Evolutionary conservation across 2,888 invertebrate species (phyloP).

Genomic region (Dasysyrphus tricinctus): DNA sequence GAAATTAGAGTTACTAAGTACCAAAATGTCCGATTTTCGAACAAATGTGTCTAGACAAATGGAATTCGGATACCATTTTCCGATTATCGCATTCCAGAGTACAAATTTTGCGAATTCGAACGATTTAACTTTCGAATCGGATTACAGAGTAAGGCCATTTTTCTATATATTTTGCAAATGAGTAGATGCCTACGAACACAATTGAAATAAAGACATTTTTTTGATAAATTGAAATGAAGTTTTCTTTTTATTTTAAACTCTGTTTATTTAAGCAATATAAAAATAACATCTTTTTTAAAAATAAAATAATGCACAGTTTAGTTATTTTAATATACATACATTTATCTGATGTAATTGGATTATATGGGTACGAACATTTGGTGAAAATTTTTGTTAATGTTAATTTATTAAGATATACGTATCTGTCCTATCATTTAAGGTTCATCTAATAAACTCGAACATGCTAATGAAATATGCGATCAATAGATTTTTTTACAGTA

Average conservation of each 20-base stretch:
- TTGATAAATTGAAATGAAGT: not conserved
- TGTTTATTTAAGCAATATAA: conserved; percentile 60
- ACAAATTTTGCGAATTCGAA: no score
- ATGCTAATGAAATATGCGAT: conserved; percentile 28
- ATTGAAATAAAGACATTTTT: not conserved
- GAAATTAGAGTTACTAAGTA: no score
- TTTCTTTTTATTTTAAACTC: not conserved
- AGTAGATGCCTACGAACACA: no score
- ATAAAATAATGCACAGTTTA: conserved; percentile 70
- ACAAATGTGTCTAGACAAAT: no score
- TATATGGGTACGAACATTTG: conserved; percentile 40
- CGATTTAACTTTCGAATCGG: no score
- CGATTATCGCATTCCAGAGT: no score
- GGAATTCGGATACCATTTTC: no score
- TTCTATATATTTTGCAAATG: no score
- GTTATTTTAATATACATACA: conserved; percentile 36
- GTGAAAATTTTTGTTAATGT: conserved; percentile 69
- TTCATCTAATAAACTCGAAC: conserved; percentile 8
- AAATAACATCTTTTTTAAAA: conserved; percentile 64
- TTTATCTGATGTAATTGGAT: conserved; percentile 29
- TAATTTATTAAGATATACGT: conserved; percentile 18
- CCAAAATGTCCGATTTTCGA: no score
- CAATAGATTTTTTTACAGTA: conserved; percentile 10
- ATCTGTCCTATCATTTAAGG: not conserved
- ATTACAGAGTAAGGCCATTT: no score